Evolutionary conservation across 2,888 invertebrate genomes (phyloP).

Genomic region (Psylliodes chrysocephalus): DNA sequence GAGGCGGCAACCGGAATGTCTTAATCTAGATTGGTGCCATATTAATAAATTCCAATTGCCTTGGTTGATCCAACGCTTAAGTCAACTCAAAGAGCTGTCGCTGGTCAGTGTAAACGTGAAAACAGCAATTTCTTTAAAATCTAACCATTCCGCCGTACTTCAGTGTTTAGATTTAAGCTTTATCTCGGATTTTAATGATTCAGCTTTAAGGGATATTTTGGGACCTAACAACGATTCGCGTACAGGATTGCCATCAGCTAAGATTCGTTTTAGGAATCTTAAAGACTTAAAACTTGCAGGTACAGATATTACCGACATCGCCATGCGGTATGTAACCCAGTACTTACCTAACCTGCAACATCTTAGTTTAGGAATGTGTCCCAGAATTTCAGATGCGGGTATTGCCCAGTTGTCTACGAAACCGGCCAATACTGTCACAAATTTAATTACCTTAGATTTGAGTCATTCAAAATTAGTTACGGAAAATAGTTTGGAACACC

Average conservation of each 20-base stretch:
- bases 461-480: conserved; percentile 86
- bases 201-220: conserved; percentile 83
- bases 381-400: conserved; percentile 89
- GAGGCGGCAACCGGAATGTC: conserved; percentile 84
- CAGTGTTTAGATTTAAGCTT: conserved; percentile 81
- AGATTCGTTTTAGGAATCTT: conserved; percentile 81
- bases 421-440: conserved; percentile 74
- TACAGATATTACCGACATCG: conserved; percentile 90
- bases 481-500: conserved; percentile 83
- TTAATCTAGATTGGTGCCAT: conserved; percentile 90
- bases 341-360: conserved; percentile 79
- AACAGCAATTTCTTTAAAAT: conserved; percentile 81
- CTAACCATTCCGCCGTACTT: conserved; percentile 68
- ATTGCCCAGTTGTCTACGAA: conserved; percentile 86
- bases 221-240: conserved; percentile 88
- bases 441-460: conserved; percentile 79
- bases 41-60: conserved; percentile 88
- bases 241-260: conserved; percentile 78
- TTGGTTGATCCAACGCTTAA: conserved; percentile 89
- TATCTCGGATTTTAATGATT: conserved; percentile 86
- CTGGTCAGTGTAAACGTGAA: conserved; percentile 81
- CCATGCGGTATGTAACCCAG: conserved; percentile 80
- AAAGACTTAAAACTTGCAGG: conserved; percentile 82
- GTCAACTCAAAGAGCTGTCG: conserved; percentile 83
- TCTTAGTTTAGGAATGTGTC: conserved; percentile 87